Percentiles rank a stretch among this genome's conserved stretches.
These are phyloP conservation scores for Oncorhynchus masou DNA, from an alignment of 2,113 vertebrate genomes.

Conservation along the genomic window DNA sequence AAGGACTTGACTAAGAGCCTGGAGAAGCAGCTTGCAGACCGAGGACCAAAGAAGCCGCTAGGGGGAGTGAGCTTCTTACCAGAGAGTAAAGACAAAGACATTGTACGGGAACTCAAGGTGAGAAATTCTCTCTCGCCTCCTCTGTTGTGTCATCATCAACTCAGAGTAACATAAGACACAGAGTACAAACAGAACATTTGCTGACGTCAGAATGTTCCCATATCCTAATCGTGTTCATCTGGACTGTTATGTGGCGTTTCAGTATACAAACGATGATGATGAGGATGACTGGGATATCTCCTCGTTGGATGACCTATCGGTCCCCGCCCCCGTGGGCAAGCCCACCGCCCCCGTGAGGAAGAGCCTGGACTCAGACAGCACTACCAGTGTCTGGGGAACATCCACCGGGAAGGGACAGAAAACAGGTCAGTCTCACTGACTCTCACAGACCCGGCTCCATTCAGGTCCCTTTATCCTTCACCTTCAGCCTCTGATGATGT, in stretches of 20 bases:
- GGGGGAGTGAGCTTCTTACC: slow-evolving; percentile 75
- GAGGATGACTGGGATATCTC: slow-evolving; percentile 85
- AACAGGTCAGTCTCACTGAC: slow-evolving; percentile 67
- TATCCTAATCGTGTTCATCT: no score
- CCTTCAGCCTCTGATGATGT: neutral
- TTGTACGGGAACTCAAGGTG: slow-evolving; percentile 80
- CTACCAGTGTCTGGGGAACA: slow-evolving; percentile 80
- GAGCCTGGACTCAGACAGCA: slow-evolving; percentile 67
- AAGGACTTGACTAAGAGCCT: slow-evolving; percentile 73
- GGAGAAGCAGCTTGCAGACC: slow-evolving; percentile 71
- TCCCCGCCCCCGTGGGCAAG: slow-evolving; percentile 57
- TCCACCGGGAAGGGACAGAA: slow-evolving; percentile 66
- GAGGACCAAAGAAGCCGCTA: slow-evolving; percentile 65
- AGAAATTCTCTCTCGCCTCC: slow-evolving; percentile 24
- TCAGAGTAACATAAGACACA: no score
- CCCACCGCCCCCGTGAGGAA: slow-evolving; percentile 64
- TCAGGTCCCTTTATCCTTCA: neutral
- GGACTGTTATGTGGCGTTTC: neutral
- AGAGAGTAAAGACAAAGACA: slow-evolving; percentile 75
- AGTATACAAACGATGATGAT: slow-evolving; percentile 69
- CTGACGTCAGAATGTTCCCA: neutral
- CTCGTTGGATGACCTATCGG: slow-evolving; percentile 75
- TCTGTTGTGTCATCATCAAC: neutral
- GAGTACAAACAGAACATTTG: no score
- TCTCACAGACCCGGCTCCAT: neutral